Base-by-base conservation (phyloP, 2,797 vertebrate species). In the Mormyrus hasselquistii region DNA sequence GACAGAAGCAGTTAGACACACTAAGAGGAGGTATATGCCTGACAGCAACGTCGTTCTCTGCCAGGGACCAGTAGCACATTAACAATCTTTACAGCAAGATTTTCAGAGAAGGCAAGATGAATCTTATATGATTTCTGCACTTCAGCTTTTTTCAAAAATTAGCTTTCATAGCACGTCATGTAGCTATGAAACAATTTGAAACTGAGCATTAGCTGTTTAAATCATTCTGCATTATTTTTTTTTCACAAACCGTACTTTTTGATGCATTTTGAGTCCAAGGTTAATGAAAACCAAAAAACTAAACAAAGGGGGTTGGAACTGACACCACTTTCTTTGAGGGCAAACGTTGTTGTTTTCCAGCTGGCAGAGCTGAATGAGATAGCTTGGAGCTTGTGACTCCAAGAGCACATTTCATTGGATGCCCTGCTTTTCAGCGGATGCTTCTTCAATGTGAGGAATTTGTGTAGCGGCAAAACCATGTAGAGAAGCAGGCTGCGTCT, bases 361-460 rank as follows among this genome's bases (percentile, higher is more conserved):
- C 12, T 87, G 85, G 50, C 52, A n/a, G 53, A 44, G 57, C 86
- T 87, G 34, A 87, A 65, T 47, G 57, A 87, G 86, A 65, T 73
- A 29, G 86, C 62, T 87, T 87, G 86, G 38, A 87, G 38, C 86
- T 47, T 87, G 86, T 87, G 57, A 87, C 86, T 29, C 10, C 16
- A 19, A 25, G 19, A 34, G 9, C 10, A 19, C 55, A 0, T 87
- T 16, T 87, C 86, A 87, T 87, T 62, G 86, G 86, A 69, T 49
- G 55, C 9, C 55, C 34, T 47, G 57, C 50, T 38, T 65, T 87
- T 47, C 16, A 69, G 55, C 4, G 38, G 86, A 87, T 59, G 85
- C 85, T 87, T 57, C 53, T 38, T 50, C 3, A 57, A 65, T 49
- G 86, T 57, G 53, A 29, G n/a, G 52, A 57, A 87, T 57, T 38